Base-by-base conservation (phyloP, 2,797 vertebrate genomes). In the Anguilla megastoma region DNA sequence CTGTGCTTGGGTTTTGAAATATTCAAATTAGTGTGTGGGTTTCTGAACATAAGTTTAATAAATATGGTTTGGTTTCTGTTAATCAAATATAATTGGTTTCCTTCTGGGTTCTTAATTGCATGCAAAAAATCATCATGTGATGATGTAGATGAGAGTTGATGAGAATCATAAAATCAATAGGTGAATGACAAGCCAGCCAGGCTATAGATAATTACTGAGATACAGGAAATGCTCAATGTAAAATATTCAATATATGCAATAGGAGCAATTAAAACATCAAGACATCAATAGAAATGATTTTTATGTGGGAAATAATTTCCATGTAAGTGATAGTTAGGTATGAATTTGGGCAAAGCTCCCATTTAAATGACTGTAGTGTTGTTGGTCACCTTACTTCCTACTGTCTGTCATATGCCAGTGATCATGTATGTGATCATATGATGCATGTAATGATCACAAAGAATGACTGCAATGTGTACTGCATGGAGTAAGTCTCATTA, bases 1-100 rank as follows among this genome's bases (percentile, higher is more conserved):
- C 45, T 48, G 41, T 50, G 79, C 41, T 82, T 82, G 79, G 79
- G 21, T 50, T 82, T 50, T 24, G 24, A 82, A 48, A 82, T 82
- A 82, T 82, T 82, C 45, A 48, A 82, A 82, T 50, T 8, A 50
- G 5, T 50, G 79, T 48, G 41, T 50, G 79, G 45, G 9, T 24
- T 48, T 82, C 10, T 82, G 45, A 45, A 50, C 45, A 50, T 82
- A 48, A 48, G 16, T 76, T 76, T 76, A 76, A 8, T 76, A 41
- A 76, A 41, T 76, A 41, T 41, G 14, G 36, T 41, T 76, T 16
- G 18, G 12, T 76, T 33, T 18, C 10, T 16, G 33, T 41, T 76
- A 76, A 18, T 33, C 30, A 36, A 41, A 33, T 41, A 41, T 76
- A 41, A 5, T 76, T 41, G 12, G 41, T 76, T 76, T 12, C 30